Evolutionary conservation across 2,888 invertebrate genomes (phyloP).

Genomic region (Tuberolachnus salignus): DNA sequence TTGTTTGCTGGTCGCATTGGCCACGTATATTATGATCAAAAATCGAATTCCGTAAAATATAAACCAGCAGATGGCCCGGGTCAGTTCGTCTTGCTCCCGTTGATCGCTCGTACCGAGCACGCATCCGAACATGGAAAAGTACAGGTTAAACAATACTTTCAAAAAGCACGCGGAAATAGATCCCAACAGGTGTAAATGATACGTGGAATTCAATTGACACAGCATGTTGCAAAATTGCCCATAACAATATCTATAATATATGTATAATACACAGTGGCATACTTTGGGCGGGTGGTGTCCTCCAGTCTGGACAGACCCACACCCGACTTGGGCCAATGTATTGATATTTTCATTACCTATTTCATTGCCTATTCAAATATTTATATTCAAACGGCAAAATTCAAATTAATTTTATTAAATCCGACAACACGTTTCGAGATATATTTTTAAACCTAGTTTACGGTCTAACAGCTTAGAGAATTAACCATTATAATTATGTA

Average conservation of each 20-base stretch:
- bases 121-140: constrained; percentile 58
- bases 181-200: constrained; percentile 57
- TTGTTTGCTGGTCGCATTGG: constrained; percentile 56
- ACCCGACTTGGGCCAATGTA: too few relatives aligned
- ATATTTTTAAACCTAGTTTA: too few relatives aligned
- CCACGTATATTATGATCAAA: constrained; percentile 55
- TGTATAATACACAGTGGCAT: too few relatives aligned
- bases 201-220: constrained; percentile 57
- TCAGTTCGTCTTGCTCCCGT: constrained; percentile 55
- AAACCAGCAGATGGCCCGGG: constrained; percentile 56
- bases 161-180: constrained; percentile 57
- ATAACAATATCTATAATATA: constrained; percentile 55
- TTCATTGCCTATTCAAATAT: too few relatives aligned
- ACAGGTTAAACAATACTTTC: constrained; percentile 58
- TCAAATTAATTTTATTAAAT: too few relatives aligned
- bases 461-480: too few relatives aligned
- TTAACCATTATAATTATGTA: too few relatives aligned
- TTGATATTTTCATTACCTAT: too few relatives aligned
- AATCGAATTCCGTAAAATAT: constrained; percentile 57
- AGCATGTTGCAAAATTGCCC: constrained; percentile 57
- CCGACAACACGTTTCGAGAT: too few relatives aligned
- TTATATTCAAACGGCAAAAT: too few relatives aligned
- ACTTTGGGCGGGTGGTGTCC: too few relatives aligned
- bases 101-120: constrained; percentile 56
- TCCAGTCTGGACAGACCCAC: too few relatives aligned